Base-by-base conservation (phyloP, 92 coral and sea anemone genomes). In the Umimayanthus kanabou region DNA sequence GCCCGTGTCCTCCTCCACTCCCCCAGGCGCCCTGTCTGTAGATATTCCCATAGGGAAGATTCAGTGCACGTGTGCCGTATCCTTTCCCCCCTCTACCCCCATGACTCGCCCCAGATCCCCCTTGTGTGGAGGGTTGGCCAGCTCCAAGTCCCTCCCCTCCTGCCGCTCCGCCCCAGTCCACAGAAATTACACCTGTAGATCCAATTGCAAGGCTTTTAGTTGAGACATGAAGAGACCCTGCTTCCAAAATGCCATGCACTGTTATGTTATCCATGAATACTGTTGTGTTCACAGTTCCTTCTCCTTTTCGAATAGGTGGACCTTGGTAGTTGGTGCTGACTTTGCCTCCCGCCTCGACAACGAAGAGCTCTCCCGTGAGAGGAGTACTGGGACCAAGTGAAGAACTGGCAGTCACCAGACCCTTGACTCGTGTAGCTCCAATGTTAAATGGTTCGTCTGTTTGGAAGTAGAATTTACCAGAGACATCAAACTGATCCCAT, bases 11-110 rank as follows among this genome's bases (percentile, higher is more conserved):
- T 80, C 92, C 92, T 16, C 95, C 95, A 89, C 95, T 93, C 25
- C 95, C 95, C 95, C 93, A 93, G 30, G 91, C 57, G 40, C 95
- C 93, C 43, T 82, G 85, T 15, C 84, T 87, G 89, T 90, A 93
- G 80, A 93, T 93, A 86, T 88, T 85, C 23, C 95, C 95, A 43
- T 93, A 91, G 9, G 95, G 95, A 25, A 85, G 90, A 22, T 82
- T 80, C 37, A 67, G 88, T 47, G 92, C 88, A 66, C 81, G 88
- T 28, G 93, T 80, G 47, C 95, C 92, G 55, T 84, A 40, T 20
- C 95, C 95, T 79, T 86, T 90, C 61, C 95, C 95, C 13, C 95
- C 95, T 74, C 95, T 82, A 29, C 95, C 95, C 58, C 92, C 95
- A 61, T 93, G 83, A 75, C 95, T 93, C 28, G 93, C 95, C 53